Conservation (phyloP, 2,888 invertebrate species). For the Operophtera brumata region DNA sequence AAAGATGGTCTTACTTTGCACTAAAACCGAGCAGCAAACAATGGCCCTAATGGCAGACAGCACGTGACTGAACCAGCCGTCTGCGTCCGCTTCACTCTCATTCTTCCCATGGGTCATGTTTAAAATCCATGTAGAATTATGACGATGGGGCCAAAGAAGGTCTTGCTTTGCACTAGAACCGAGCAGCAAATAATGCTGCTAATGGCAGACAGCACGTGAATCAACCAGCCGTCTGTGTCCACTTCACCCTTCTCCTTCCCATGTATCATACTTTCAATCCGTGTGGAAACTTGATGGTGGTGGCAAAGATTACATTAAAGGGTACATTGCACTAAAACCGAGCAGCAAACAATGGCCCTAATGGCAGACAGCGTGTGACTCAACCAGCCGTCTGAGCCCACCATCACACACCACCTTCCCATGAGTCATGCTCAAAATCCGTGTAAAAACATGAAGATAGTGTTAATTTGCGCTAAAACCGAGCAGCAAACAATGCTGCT, state of each 20-base stretch:
- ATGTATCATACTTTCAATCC: slow-evolving; percentile 49
- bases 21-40: slow-evolving; percentile 49
- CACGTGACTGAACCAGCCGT: slow-evolving; percentile 63
- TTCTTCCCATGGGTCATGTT: background rate
- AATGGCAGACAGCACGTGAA: slow-evolving; percentile 67
- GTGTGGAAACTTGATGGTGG: slow-evolving; percentile 75
- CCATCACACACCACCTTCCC: background rate
- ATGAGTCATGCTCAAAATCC: slow-evolving; percentile 49
- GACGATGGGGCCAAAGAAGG: slow-evolving; percentile 74
- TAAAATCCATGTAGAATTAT: slow-evolving; percentile 74
- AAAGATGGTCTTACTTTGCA: slow-evolving; percentile 68
- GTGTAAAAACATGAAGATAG: slow-evolving; percentile 75
- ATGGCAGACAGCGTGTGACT: slow-evolving; percentile 63
- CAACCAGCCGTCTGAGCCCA: slow-evolving; percentile 44
- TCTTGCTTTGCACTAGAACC: slow-evolving; percentile 55
- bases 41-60: slow-evolving; percentile 50
- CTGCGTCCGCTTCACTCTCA: background rate
- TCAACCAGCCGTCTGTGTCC: slow-evolving; percentile 47
- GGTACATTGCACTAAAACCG: slow-evolving; percentile 53
- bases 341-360: slow-evolving; percentile 50
- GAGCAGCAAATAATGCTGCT: slow-evolving; percentile 51
- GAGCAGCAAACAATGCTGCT: slow-evolving; percentile 52
- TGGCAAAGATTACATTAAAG: no score
- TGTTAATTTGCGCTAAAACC: slow-evolving; percentile 55
- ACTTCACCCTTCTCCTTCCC: background rate